A percentile compares a stretch with the other conserved stretches of the same genome.
Conservation (phyloP, 2,797 vertebrate species). For the Ispidina picta region DNA sequence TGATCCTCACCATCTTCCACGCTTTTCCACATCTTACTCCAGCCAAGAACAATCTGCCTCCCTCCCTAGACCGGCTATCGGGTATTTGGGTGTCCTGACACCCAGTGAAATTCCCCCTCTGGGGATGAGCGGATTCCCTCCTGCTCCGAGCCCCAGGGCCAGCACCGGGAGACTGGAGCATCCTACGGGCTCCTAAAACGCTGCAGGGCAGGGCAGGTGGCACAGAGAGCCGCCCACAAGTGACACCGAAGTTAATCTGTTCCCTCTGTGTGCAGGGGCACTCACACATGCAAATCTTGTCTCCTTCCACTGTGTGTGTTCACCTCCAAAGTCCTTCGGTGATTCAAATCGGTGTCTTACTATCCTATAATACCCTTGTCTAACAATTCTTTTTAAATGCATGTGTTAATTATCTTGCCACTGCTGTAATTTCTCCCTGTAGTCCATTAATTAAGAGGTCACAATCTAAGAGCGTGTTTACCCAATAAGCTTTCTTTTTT, state of each 20-base stretch:
- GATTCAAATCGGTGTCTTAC: constrained; percentile 87
- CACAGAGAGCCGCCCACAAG: background rate
- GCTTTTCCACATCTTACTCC: background rate
- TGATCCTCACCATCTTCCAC: background rate
- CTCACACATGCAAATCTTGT: constrained; percentile 58
- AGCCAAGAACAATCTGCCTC: background rate
- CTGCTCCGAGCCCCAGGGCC: rapidly evolving
- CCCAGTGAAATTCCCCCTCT: background rate
- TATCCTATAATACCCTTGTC: constrained; percentile 87
- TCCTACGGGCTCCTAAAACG: background rate
- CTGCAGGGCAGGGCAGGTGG: background rate
- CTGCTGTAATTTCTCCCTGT: constrained; percentile 86
- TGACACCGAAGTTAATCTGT: background rate
- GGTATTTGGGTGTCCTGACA: background rate
- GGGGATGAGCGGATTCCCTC: background rate
- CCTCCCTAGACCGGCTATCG: no score
- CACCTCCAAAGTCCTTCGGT: constrained; percentile 57
- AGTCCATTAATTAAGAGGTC: constrained; percentile 98
- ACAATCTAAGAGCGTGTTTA: constrained; percentile 94
- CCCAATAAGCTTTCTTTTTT: constrained; percentile 98
- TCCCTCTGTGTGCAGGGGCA: background rate
- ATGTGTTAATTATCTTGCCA: constrained; percentile 91
- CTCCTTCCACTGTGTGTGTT: constrained; percentile 23
- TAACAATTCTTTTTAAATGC: constrained; percentile 77
- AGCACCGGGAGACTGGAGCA: background rate